These are phyloP conservation scores for Bufo bufo DNA, from an alignment of 2,113 vertebrate species.

Conservation along the genomic window DNA sequence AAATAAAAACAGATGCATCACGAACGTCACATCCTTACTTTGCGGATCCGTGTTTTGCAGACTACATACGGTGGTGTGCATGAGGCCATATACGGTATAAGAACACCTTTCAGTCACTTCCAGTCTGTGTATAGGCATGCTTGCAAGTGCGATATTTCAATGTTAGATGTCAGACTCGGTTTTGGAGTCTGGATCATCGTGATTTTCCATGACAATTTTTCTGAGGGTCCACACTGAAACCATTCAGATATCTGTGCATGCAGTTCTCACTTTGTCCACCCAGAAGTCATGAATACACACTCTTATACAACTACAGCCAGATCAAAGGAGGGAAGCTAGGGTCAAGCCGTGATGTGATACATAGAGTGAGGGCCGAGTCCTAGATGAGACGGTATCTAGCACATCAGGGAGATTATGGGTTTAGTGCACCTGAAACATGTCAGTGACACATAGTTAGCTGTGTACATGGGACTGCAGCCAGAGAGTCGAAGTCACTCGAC, in stretches of 20 bases:
- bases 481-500: not conserved
- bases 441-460: not conserved
- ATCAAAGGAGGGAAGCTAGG: not conserved
- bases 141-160: not conserved
- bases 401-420: not conserved
- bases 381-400: not conserved
- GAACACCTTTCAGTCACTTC: not conserved
- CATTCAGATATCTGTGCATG: not conserved
- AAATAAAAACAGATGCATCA: too few species aligned
- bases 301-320: not conserved
- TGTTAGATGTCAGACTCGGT: not conserved
- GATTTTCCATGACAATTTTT: not conserved
- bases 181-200: not conserved
- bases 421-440: not conserved
- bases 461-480: not conserved
- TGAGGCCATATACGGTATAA: not conserved
- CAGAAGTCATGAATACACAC: not conserved
- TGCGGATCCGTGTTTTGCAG: too few species aligned
- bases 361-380: not conserved
- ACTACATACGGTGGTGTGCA: too few species aligned
- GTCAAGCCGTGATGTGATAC: not conserved
- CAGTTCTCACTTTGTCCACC: not conserved
- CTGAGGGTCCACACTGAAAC: not conserved
- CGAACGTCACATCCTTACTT: too few species aligned
- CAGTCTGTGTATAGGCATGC: not conserved